Percentiles rank a stretch among this genome's conserved stretches.
Evolutionary conservation across 37 sponge, comb jelly and placozoan genomes (phyloP).

Genomic region (Petrosia ficiformis): DNA sequence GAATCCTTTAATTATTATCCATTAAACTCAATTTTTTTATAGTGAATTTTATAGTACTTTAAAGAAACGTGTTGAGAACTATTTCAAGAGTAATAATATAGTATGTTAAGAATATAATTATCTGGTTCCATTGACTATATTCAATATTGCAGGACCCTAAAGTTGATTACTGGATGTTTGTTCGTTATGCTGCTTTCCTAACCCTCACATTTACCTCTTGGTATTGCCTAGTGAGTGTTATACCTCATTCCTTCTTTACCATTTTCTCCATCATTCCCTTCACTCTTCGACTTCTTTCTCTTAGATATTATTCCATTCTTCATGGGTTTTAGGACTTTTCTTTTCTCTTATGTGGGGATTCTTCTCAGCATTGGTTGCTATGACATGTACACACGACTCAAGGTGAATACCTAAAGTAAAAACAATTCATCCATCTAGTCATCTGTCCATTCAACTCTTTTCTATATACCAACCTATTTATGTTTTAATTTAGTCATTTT

Average conservation of each 20-base stretch:
- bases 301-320: conserved; percentile 66
- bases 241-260: background rate
- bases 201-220: conserved; percentile 31
- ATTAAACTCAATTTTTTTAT: background rate
- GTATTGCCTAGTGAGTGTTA: conserved; percentile 46
- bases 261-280: background rate
- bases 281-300: background rate
- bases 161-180: conserved; percentile 85
- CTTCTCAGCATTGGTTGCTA: conserved; percentile 74
- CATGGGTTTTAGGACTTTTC: conserved; percentile 30
- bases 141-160: conserved; percentile 72
- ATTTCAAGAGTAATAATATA: conserved; percentile 89
- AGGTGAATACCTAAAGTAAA: conserved; percentile 41
- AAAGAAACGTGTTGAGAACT: conserved; percentile 67
- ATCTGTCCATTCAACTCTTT: background rate
- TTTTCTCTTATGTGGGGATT: conserved; percentile 64
- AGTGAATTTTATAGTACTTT: conserved; percentile 79
- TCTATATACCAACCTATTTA: background rate
- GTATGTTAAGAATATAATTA: conserved; percentile 30
- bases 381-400: conserved; percentile 89
- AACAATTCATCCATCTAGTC: no score
- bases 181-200: conserved; percentile 71
- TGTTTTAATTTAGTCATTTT: conserved; percentile 71
- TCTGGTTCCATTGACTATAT: background rate
- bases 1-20: background rate